phyloP scores from a whole-genome alignment of 2,113 vertebrate species.

The Nerophis lumbriciformis region DNA sequence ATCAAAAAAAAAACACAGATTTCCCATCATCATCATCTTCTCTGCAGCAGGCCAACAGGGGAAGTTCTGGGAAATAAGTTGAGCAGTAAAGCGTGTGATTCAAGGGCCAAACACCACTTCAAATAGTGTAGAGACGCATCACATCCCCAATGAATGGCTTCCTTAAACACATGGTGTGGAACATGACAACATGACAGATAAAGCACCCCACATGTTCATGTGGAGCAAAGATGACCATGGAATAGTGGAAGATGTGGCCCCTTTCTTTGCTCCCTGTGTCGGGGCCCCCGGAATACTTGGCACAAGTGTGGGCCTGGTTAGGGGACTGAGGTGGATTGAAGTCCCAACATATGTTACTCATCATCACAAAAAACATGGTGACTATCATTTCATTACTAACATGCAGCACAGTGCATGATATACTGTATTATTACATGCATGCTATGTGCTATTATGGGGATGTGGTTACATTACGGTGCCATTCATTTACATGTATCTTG shows the following conservation, averaged over 20 bases:
- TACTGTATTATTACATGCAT: slow-evolving; percentile 7
- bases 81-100: slow-evolving; percentile 24
- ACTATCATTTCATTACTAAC: slow-evolving; percentile 26
- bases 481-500: slow-evolving; percentile 1
- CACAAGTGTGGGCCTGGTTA: slow-evolving; percentile 20
- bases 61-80: slow-evolving; percentile 49
- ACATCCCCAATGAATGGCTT: slow-evolving; percentile 7
- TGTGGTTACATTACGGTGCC: neutral
- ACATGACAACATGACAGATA: slow-evolving; percentile 2
- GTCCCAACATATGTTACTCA: slow-evolving; percentile 21
- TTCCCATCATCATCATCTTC: slow-evolving; percentile 53
- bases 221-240: slow-evolving; percentile 4
- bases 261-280: slow-evolving; percentile 40
- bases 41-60: slow-evolving; percentile 23
- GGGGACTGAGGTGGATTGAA: slow-evolving; percentile 16
- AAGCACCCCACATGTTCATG: neutral
- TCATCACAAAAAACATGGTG: slow-evolving; percentile 15
- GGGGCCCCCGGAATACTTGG: slow-evolving; percentile 35
- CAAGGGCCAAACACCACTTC: slow-evolving; percentile 14
- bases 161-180: neutral
- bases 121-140: slow-evolving; percentile 20
- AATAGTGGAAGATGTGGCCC: slow-evolving; percentile 25
- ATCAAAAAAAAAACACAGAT: slow-evolving; percentile 63
- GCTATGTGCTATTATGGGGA: slow-evolving; percentile 8
- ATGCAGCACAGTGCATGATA: slow-evolving; percentile 2